These are phyloP conservation scores for Talpa occidentalis DNA, from an alignment of 2,113 vertebrate species.

Conservation along the genomic window DNA sequence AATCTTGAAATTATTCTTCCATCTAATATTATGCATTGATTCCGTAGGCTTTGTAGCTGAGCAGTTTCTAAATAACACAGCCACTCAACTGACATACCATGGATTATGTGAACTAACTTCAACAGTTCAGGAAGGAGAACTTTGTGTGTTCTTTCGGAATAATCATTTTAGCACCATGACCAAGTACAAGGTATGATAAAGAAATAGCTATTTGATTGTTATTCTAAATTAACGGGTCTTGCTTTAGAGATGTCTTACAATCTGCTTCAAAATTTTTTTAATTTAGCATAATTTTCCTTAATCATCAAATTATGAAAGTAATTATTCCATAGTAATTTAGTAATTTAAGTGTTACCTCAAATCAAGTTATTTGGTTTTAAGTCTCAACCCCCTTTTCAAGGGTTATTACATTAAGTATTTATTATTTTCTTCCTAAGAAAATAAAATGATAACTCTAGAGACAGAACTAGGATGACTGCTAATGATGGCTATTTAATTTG, in stretches of 20 bases:
- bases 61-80: slow-evolving; percentile 97
- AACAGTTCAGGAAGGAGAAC: slow-evolving; percentile 97
- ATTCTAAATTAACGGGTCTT: slow-evolving; percentile 56
- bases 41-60: slow-evolving; percentile 95
- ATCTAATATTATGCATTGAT: slow-evolving; percentile 78
- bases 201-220: slow-evolving; percentile 50
- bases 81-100: slow-evolving; percentile 98
- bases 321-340: slow-evolving; percentile 41
- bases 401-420: not conserved
- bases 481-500: not conserved
- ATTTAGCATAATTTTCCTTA: slow-evolving; percentile 18
- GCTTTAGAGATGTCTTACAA: slow-evolving; percentile 58
- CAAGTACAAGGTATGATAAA: slow-evolving; percentile 94
- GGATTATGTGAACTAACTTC: slow-evolving; percentile 98
- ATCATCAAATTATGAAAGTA: slow-evolving; percentile 52
- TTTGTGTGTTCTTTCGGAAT: slow-evolving; percentile 99
- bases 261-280: slow-evolving; percentile 37
- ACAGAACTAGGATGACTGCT: not conserved
- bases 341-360: slow-evolving; percentile 42
- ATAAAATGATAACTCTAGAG: not conserved
- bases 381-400: slow-evolving; percentile 34
- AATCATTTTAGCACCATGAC: slow-evolving; percentile 99
- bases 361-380: slow-evolving; percentile 32
- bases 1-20: slow-evolving; percentile 65
- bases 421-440: slow-evolving; percentile 35